phyloP scores from a whole-genome alignment of 2,797 vertebrate genomes.

The Craterocephalus amniculus region DNA sequence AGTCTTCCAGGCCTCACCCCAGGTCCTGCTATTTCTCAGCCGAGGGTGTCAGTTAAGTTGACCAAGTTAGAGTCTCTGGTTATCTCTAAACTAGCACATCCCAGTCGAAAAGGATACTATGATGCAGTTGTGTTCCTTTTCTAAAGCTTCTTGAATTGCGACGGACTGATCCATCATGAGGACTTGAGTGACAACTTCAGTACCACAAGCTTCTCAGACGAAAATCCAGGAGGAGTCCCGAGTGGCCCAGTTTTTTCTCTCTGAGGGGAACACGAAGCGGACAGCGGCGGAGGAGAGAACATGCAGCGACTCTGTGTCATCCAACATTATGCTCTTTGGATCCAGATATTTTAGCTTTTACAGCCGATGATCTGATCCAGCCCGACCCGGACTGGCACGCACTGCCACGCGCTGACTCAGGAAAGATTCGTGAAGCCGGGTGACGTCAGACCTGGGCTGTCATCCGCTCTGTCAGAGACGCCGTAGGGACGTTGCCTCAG shows the following conservation, averaged over 20 bases:
- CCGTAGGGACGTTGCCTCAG: neutral
- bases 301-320: neutral
- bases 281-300: neutral
- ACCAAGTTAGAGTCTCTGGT: neutral
- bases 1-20: conserved; percentile 19
- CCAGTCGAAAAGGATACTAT: conserved; percentile 88
- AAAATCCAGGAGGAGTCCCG: conserved; percentile 8
- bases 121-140: conserved; percentile 82
- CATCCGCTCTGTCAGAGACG: conserved; percentile 28
- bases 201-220: neutral
- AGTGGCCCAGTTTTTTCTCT: conserved; percentile 12
- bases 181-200: conserved; percentile 25
- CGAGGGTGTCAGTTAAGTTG: neutral
- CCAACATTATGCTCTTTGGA: conserved; percentile 43
- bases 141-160: conserved; percentile 90
- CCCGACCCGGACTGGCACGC: conserved; percentile 52
- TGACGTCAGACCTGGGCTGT: conserved; percentile 75
- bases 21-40: neutral
- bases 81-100: neutral
- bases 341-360: conserved; percentile 51
- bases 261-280: neutral
- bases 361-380: no score
- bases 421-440: conserved; percentile 3
- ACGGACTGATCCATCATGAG: conserved; percentile 92
- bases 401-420: conserved; percentile 73